Conservation (phyloP, 2,113 vertebrate genomes). For the Seriola dumerili region DNA sequence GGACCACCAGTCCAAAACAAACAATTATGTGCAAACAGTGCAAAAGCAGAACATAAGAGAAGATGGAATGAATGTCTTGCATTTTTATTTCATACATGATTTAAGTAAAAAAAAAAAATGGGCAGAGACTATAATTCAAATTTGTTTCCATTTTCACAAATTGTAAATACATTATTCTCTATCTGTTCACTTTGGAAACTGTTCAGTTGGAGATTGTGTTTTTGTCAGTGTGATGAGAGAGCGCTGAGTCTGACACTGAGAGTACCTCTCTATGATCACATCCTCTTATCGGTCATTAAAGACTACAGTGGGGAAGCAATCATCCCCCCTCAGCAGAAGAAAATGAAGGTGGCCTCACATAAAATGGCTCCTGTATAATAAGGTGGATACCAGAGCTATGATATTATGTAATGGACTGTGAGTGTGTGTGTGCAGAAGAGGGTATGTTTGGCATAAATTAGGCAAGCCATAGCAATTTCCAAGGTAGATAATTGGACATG, state of each 20-base stretch:
- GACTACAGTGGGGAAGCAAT: conserved; percentile 35
- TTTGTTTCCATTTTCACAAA: too few relatives aligned
- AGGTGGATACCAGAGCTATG: conserved; percentile 21
- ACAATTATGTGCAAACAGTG: neutral
- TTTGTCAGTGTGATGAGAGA: conserved; percentile 13
- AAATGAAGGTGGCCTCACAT: conserved; percentile 41
- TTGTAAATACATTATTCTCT: neutral
- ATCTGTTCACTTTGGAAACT: neutral
- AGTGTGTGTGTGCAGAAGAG: neutral
- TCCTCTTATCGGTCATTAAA: conserved; percentile 56
- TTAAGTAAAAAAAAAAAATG: neutral
- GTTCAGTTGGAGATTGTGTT: conserved; percentile 10
- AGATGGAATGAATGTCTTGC: neutral
- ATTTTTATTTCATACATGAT: neutral
- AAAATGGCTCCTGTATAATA: conserved; percentile 52
- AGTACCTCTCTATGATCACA: conserved; percentile 52
- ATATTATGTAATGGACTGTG: conserved; percentile 35
- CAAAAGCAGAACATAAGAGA: neutral
- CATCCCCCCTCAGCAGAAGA: conserved; percentile 37
- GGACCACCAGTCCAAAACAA: neutral
- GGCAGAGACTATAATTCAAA: too few relatives aligned
- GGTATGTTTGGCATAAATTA: conserved; percentile 61
- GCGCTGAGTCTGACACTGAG: conserved; percentile 39
- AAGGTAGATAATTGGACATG: conserved; percentile 74
- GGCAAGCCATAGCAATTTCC: conserved; percentile 64